phyloP scores from a whole-genome alignment of 2,797 vertebrate species.

The Botia kubotai region DNA sequence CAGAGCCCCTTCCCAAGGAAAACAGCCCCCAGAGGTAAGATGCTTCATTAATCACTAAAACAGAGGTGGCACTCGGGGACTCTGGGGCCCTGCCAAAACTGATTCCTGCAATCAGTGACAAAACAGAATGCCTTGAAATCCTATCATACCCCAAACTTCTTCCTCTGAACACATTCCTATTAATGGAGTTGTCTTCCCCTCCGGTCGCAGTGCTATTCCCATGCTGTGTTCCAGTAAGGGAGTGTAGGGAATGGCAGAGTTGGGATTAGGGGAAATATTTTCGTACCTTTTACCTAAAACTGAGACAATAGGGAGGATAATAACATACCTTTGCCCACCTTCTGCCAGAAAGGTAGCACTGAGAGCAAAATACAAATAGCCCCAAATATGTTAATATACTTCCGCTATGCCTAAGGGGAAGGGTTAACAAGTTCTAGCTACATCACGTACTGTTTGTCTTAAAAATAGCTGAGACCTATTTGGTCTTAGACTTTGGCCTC shows the following conservation, averaged over 20 bases:
- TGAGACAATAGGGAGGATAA: slow-evolving; percentile 73
- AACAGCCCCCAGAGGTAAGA: slow-evolving; percentile 61
- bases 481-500: slow-evolving; percentile 20
- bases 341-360: slow-evolving; percentile 55
- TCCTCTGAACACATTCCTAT: slow-evolving; percentile 46
- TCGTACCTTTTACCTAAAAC: slow-evolving; percentile 69
- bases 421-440: slow-evolving; percentile 5
- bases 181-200: slow-evolving; percentile 33
- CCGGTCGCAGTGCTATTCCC: slow-evolving; percentile 63
- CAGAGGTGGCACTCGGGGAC: slow-evolving; percentile 51
- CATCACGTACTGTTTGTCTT: slow-evolving; percentile 34
- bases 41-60: slow-evolving; percentile 61
- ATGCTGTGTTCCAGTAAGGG: slow-evolving; percentile 64
- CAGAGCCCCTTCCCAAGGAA: slow-evolving; percentile 62
- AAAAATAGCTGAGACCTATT: slow-evolving; percentile 13
- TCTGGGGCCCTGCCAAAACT: slow-evolving; percentile 58
- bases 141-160: slow-evolving; percentile 37
- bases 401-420: neutral
- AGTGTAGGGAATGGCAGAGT: slow-evolving; percentile 58
- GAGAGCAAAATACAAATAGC: slow-evolving; percentile 42
- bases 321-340: slow-evolving; percentile 55
- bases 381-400: slow-evolving; percentile 21
- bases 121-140: slow-evolving; percentile 65
- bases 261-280: slow-evolving; percentile 37
- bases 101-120: slow-evolving; percentile 52